Evolutionary conservation across 2,888 invertebrate genomes (phyloP), one percentile per base, ranked within the genome.

Genomic region (Dysmachus trigonus): DNA sequence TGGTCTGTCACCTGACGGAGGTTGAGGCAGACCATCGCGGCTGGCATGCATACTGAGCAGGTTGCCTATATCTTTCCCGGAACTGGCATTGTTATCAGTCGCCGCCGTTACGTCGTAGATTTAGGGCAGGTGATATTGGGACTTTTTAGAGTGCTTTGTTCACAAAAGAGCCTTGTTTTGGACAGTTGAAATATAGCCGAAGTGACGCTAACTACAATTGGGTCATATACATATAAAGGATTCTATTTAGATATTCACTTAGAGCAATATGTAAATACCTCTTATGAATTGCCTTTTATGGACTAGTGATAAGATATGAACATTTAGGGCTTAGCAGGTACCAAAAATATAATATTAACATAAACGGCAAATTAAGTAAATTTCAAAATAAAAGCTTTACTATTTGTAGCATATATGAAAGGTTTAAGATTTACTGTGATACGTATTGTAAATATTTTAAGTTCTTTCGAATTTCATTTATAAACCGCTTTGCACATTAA

Each of bases 61-160:
- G n/a, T n/a, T n/a, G n/a, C n/a, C n/a, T n/a, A n/a, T 18, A 13
- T 8, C 38, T 76, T 76, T 76, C 76, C 76, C 76, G 76, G 76
- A 76, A 76, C 76, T 76, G 2, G 35, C 10, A 22, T 62, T 62
- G 62, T 62, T 62, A 62, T 62, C 62, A 62, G 62, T 18, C 62
- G 62, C 18, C 18, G 22, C 62, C 15, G 22, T 38, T n/a, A 18
- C 38, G 76, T 76, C 38, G 35, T 38, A 38, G 76, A 35, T 76
- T 18, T 76, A 38, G 76, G 15, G 38, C 62, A 62, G 27, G 62
- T 62, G 62, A 62, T 18, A 22, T 5, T 51, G 15, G 1, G 18
- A n/a, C 18, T 41, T 41, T 41, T 41, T 41, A 13, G 51, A 51
- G 18, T n/a, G 18, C n/a, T 51, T 15, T 51, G 51, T 15, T 51